These are phyloP conservation scores for Halocynthia roretzi DNA, from an alignment of 23 tunicate species.

Conservation along the genomic window DNA sequence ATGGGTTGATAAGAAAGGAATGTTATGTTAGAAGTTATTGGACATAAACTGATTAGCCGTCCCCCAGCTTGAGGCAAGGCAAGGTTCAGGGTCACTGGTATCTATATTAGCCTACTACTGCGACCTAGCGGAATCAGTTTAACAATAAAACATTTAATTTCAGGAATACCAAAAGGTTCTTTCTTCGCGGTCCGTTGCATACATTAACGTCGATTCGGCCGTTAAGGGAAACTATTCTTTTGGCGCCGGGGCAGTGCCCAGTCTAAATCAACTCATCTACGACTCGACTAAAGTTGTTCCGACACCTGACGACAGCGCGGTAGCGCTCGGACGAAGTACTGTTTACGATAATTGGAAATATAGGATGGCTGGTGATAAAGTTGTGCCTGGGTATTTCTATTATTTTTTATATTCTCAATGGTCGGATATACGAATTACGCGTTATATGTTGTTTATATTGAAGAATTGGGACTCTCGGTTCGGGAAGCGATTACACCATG, in stretches of 20 bases:
- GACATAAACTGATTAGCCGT: too few relatives aligned
- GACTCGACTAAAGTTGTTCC: constrained; percentile 38
- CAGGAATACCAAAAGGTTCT: constrained; percentile 54
- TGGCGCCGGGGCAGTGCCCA: constrained; percentile 27
- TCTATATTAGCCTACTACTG: too few relatives aligned
- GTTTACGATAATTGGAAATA: constrained; percentile 48
- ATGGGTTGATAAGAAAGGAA: too few relatives aligned
- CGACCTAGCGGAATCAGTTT: neutral
- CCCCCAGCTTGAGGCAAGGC: too few relatives aligned
- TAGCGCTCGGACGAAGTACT: constrained; percentile 18
- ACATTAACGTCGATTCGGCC: constrained; percentile 42
- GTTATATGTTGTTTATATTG: neutral
- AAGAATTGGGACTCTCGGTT: constrained; percentile 38
- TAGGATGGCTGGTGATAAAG: too few relatives aligned
- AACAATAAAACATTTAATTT: neutral
- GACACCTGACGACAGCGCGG: constrained; percentile 25
- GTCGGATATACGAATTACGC: too few relatives aligned
- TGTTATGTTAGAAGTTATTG: too few relatives aligned
- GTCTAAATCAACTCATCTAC: constrained; percentile 30
- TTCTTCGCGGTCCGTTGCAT: constrained; percentile 44
- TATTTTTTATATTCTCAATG: too few relatives aligned
- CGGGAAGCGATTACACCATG: constrained; percentile 71
- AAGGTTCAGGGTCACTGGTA: too few relatives aligned
- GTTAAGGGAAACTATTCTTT: constrained; percentile 43
- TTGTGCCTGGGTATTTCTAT: too few relatives aligned